Evolutionary conservation across 1,140 invertebrate species (phyloP).

Genomic region (Pseudomyrmex flavicornis): DNA sequence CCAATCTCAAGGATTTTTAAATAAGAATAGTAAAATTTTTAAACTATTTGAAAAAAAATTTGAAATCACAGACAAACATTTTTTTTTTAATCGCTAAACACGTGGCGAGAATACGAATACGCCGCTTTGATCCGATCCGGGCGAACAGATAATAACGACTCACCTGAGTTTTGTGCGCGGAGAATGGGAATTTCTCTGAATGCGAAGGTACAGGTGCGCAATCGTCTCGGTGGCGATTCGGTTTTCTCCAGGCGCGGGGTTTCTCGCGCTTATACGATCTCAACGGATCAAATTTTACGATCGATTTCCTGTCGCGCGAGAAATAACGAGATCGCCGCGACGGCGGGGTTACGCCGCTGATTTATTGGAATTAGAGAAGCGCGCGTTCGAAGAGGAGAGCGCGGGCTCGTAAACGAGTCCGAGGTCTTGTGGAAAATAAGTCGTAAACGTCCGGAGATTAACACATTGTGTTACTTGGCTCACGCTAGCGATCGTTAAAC

Average conservation of each 20-base stretch:
- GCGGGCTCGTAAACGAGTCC: conserved; percentile 58
- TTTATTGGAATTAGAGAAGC: conserved; percentile 58
- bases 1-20: too few relatives aligned
- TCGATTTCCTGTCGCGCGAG: conserved; percentile 67
- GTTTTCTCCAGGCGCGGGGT: background rate
- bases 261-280: conserved; percentile 32
- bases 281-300: conserved; percentile 73
- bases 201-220: conserved; percentile 18
- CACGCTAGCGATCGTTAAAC: conserved; percentile 20
- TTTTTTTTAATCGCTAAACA: background rate
- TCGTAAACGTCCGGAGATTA: conserved; percentile 71
- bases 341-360: conserved; percentile 42
- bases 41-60: background rate
- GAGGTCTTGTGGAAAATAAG: conserved; percentile 66
- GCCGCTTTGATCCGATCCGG: too few relatives aligned
- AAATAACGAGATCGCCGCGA: conserved; percentile 58
- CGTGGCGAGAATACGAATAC: background rate
- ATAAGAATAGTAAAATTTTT: too few relatives aligned
- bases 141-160: too few relatives aligned
- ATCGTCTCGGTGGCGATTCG: conserved; percentile 38
- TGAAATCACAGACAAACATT: background rate
- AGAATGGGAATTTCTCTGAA: conserved; percentile 4
- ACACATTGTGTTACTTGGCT: conserved; percentile 66
- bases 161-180: too few relatives aligned
- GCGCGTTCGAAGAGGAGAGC: conserved; percentile 30